Evolutionary conservation across 2,113 vertebrate genomes (phyloP).

Genomic region (Colius striatus): DNA sequence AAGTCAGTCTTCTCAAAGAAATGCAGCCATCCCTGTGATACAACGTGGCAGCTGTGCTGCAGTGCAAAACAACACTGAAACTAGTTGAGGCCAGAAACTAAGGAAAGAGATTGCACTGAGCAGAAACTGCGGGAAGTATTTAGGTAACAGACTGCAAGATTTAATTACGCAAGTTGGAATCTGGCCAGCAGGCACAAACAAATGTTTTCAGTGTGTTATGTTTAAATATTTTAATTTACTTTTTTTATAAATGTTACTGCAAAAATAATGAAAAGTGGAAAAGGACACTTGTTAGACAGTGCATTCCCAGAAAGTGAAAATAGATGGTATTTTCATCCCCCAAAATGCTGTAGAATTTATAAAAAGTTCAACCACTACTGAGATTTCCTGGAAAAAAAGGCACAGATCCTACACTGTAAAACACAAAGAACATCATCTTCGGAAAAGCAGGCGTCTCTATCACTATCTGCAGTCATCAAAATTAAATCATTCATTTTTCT

Average conservation of each 20-base stretch:
- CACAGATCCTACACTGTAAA: not conserved
- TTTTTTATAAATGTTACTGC: constrained; percentile 24
- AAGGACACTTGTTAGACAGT: constrained; percentile 10
- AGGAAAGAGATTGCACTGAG: not conserved
- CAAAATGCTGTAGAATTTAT: not conserved
- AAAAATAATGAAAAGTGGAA: constrained; percentile 56
- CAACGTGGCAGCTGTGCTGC: constrained; percentile 28
- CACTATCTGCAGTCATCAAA: not conserved
- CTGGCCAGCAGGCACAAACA: constrained; percentile 48
- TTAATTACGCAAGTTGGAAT: constrained; percentile 59
- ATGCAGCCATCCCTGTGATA: constrained; percentile 52
- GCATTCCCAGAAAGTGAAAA: not conserved
- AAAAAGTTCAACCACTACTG: not conserved
- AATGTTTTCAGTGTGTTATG: constrained; percentile 61
- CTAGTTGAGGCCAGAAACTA: not conserved
- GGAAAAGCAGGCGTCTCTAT: not conserved
- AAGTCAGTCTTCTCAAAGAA: constrained; percentile 46
- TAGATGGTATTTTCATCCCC: not conserved
- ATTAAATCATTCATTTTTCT: not conserved
- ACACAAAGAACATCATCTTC: not conserved
- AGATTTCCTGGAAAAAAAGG: not conserved
- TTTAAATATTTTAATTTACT: constrained; percentile 69
- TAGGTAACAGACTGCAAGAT: constrained; percentile 65
- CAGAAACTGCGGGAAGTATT: not conserved
- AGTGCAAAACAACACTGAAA: not conserved